A percentile compares a stretch with the other conserved stretches of the same genome.
Conservation (phyloP, 2,113 vertebrate species). For the Rhynchopsitta pachyrhyncha region DNA sequence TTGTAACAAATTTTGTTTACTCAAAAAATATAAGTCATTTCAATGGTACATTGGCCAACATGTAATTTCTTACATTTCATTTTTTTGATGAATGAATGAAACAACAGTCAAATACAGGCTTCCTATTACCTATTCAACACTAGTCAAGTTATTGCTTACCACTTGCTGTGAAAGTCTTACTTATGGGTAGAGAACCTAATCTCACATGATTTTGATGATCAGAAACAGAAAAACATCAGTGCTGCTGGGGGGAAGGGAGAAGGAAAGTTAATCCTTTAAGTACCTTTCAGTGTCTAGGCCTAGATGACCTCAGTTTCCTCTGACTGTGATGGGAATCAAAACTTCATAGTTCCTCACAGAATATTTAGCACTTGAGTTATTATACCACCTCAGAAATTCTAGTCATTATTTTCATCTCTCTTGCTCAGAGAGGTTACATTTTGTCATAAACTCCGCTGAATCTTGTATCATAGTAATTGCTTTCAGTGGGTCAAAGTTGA, state of each 20-base stretch:
- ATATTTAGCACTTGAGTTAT: background rate
- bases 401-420: background rate
- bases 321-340: background rate
- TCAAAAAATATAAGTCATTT: background rate
- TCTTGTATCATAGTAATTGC: constrained; percentile 7
- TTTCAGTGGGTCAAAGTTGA: constrained; percentile 12
- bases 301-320: background rate
- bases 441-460: constrained; percentile 5
- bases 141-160: background rate
- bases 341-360: background rate
- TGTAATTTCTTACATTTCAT: background rate
- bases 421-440: constrained; percentile 19
- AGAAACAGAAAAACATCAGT: background rate
- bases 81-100: background rate
- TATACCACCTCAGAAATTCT: background rate
- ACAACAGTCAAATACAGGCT: background rate
- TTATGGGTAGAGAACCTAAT: background rate
- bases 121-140: background rate
- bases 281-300: background rate
- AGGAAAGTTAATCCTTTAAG: background rate
- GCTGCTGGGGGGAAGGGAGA: background rate
- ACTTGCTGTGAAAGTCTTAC: background rate
- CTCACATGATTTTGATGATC: background rate
- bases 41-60: background rate
- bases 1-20: background rate